Conservation (phyloP, 1,140 invertebrate species). For the Coelopa frigida region DNA sequence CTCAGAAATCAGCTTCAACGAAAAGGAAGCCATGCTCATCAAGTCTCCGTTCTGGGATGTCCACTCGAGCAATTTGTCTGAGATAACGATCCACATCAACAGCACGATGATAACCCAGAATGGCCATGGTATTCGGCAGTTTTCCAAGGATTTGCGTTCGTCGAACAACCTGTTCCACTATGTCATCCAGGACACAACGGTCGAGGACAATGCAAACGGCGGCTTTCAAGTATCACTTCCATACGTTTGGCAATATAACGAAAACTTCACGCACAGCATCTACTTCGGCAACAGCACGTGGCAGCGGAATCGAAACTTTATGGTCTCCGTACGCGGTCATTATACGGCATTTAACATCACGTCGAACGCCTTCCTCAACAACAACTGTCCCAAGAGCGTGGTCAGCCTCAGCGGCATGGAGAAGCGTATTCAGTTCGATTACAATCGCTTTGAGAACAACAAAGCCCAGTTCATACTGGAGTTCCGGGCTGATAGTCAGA, state of each 20-base stretch:
- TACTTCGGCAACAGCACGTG: conserved; percentile 82
- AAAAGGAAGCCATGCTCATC: conserved; percentile 70
- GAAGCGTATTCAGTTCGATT: conserved; percentile 80
- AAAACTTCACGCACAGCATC: conserved; percentile 87
- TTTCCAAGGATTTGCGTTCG: conserved; percentile 79
- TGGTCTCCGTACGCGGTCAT: conserved; percentile 81
- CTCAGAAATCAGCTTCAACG: conserved; percentile 74
- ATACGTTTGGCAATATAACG: conserved; percentile 92
- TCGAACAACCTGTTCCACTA: conserved; percentile 95
- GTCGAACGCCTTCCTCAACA: conserved; percentile 77
- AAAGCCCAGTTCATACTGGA: conserved; percentile 79
- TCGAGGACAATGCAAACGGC: conserved; percentile 74
- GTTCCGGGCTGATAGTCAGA: conserved; percentile 85
- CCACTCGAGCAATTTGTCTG: conserved; percentile 71
- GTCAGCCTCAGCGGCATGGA: conserved; percentile 92
- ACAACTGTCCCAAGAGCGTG: conserved; percentile 74
- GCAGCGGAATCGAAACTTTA: conserved; percentile 77
- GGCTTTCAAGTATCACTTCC: conserved; percentile 81
- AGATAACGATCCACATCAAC: conserved; percentile 80
- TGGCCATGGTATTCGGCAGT: conserved; percentile 75
- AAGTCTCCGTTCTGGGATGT: conserved; percentile 80
- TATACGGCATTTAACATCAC: conserved; percentile 80
- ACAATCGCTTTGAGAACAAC: conserved; percentile 74
- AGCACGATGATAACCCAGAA: conserved; percentile 76
- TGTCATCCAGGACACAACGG: conserved; percentile 77